Conservation (phyloP, 2,113 vertebrate genomes). For the Alces alces region DNA sequence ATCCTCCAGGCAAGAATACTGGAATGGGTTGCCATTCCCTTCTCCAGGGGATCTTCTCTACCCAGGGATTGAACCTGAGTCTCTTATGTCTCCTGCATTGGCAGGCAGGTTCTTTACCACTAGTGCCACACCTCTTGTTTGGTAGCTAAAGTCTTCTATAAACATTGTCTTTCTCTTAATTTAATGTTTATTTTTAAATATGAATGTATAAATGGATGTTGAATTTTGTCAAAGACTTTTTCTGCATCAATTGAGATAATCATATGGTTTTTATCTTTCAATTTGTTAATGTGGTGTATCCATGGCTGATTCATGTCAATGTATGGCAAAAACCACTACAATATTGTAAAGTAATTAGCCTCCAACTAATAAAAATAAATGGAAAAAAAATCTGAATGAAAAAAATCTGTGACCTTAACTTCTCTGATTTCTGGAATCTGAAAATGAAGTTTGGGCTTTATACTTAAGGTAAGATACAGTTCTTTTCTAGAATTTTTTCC, state of each 20-base stretch:
- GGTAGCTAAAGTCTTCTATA: neutral
- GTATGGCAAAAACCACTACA: too few species aligned
- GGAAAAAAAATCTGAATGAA: neutral
- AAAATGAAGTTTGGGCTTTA: neutral
- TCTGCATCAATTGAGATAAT: too few species aligned
- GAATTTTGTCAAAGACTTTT: too few species aligned
- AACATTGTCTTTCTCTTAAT: neutral
- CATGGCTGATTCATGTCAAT: too few species aligned
- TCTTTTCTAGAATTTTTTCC: neutral
- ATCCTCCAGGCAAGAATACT: neutral
- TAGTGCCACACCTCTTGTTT: neutral
- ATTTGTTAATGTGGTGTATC: too few species aligned
- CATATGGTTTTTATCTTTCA: too few species aligned
- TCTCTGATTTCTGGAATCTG: neutral
- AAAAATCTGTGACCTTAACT: neutral
- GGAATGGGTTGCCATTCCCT: neutral
- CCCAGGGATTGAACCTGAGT: neutral
- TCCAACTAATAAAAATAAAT: too few species aligned
- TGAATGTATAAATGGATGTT: neutral
- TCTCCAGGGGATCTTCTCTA: neutral
- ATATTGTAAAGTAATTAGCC: too few species aligned
- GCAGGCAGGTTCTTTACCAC: neutral
- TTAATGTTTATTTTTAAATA: conserved; percentile 4
- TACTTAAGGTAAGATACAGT: neutral
- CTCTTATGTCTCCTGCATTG: neutral